Conservation (phyloP, 2,113 vertebrate species). For the Verasper variegatus region DNA sequence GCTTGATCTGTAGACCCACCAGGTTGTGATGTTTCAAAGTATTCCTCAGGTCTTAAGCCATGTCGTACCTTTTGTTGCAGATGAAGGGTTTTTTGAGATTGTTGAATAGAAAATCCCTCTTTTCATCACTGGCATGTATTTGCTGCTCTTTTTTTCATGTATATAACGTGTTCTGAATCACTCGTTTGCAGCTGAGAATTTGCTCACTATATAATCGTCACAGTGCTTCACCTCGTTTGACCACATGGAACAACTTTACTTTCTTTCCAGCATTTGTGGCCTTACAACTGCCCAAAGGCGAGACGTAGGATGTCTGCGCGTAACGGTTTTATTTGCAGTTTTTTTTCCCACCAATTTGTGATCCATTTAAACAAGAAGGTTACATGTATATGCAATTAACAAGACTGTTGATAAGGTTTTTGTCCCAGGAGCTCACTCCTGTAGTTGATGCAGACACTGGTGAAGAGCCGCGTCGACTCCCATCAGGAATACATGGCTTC, state of each 20-base stretch:
- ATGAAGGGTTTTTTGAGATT: constrained; percentile 61
- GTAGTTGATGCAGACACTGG: neutral
- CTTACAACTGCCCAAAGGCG: constrained; percentile 63
- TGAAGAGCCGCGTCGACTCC: constrained; percentile 23
- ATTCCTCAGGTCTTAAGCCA: constrained; percentile 74
- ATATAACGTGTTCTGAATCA: constrained; percentile 29
- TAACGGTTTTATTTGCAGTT: constrained; percentile 53
- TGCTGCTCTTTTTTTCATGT: constrained; percentile 55
- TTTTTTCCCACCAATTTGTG: constrained; percentile 56
- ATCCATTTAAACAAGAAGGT: constrained; percentile 47
- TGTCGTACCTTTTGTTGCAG: constrained; percentile 68
- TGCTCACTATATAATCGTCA: constrained; percentile 46
- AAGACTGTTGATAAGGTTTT: constrained; percentile 50
- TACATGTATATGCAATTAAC: constrained; percentile 61
- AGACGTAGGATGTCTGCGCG: constrained; percentile 45
- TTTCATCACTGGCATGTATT: constrained; percentile 48
- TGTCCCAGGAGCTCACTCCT: constrained; percentile 5
- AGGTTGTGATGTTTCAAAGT: constrained; percentile 59
- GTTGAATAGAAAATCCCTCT: constrained; percentile 30
- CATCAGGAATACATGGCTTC: constrained; percentile 11
- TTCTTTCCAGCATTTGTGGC: constrained; percentile 65
- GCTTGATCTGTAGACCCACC: constrained; percentile 44
- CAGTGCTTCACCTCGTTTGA: constrained; percentile 61
- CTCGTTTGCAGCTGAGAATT: constrained; percentile 35
- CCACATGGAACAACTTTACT: constrained; percentile 46